These are phyloP conservation scores for Numenius phaeopus DNA, from an alignment of 2,797 vertebrate genomes.

Conservation along the genomic window DNA sequence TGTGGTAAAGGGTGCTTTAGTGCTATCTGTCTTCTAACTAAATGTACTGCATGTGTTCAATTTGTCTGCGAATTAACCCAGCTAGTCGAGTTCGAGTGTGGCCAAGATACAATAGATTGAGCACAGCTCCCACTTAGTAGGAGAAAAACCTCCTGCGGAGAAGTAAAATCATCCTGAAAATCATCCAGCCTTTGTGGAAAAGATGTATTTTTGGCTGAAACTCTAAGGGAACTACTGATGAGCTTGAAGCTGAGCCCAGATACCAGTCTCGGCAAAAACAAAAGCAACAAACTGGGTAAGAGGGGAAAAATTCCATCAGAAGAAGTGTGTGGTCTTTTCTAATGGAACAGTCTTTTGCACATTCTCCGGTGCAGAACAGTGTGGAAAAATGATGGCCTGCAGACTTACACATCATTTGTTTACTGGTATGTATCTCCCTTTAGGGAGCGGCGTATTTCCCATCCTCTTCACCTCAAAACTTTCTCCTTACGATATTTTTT, in stretches of 20 bases:
- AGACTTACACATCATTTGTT: neutral
- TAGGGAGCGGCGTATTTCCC: slow-evolving; percentile 4
- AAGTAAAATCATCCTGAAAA: slow-evolving; percentile 63
- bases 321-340: slow-evolving; percentile 59
- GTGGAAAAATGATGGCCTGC: neutral
- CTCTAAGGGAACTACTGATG: slow-evolving; percentile 63
- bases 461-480: slow-evolving; percentile 14
- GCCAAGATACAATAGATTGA: slow-evolving; percentile 35
- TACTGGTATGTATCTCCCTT: neutral
- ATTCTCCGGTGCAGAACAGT: neutral
- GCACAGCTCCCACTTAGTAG: slow-evolving; percentile 43
- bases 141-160: slow-evolving; percentile 44
- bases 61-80: slow-evolving; percentile 41
- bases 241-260: slow-evolving; percentile 72
- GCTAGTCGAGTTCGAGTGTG: neutral
- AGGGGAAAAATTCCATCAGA: slow-evolving; percentile 16
- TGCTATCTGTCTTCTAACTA: slow-evolving; percentile 28
- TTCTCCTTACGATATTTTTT: neutral
- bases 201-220: slow-evolving; percentile 59
- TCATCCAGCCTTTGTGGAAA: slow-evolving; percentile 67
- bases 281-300: slow-evolving; percentile 55
- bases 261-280: slow-evolving; percentile 63
- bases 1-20: neutral
- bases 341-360: slow-evolving; percentile 37
- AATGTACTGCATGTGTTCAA: slow-evolving; percentile 8